Evolutionary conservation across 2,888 invertebrate species (phyloP), one percentile per base, ranked within the genome.

Genomic region (Erpobdella octoculata): DNA sequence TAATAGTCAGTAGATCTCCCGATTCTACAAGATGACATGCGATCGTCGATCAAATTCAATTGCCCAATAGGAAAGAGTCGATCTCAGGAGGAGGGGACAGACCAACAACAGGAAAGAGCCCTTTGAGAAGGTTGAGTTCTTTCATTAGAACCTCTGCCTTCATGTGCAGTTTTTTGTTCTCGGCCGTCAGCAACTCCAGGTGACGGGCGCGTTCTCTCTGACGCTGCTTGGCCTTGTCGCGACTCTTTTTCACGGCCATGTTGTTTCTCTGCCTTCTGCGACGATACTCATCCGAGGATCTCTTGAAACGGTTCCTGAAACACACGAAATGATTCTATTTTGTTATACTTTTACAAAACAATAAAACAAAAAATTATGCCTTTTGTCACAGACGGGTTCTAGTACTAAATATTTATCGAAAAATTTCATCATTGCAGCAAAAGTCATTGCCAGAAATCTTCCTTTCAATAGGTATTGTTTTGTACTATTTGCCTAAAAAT

Each of bases 131-230:
- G 82, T 91, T 91, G 78, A 96, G 85, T 83, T 96, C 95, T 75
- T 81, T 81, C 25, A 79, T 90, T 78, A 96, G 88, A 75, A 92
- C 88, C 81, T 94, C 93, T 82, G 95, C 89, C 84, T 92, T 89
- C 83, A 93, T 91, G 80, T 93, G 87, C 79, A 95, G 87, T 74
- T 90, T 88, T 78, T 93, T 93, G 85, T 95, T 95, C 84, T 95
- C 95, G 78, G 92, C 89, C 71, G 92, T 87, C 78, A 95, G 86
- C 72, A 91, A 87, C 81, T 92, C 92, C 71, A 95, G 93, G 82
- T 93, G 92, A 83, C 93, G 92, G 82, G 94, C 93, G 0, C 94
- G 94, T 74, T 92, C 90, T 85, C 95, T 93, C 75, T 94, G 95
- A 21, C 68, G 65, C 65, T 67, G 70, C 31, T 68, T 53, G 15